Percentiles rank a stretch among this genome's conserved stretches.
Evolutionary conservation across 2,797 vertebrate species (phyloP).

Genomic region (Cynodonichthys magdalenae): DNA sequence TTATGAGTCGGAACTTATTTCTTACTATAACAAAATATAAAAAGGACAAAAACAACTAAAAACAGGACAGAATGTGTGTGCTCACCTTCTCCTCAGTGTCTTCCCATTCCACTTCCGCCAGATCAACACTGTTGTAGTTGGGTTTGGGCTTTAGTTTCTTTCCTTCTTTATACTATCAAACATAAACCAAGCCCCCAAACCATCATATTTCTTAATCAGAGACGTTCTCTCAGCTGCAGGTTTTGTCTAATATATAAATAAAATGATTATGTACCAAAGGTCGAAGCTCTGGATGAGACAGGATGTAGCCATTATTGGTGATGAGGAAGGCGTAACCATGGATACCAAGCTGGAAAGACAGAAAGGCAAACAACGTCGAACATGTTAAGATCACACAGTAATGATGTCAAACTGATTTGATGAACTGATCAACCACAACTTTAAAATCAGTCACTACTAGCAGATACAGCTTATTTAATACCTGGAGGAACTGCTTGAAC

Average conservation of each 20-base stretch:
- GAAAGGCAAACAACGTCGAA: background rate
- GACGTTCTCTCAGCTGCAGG: background rate
- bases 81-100: slow-evolving; percentile 90
- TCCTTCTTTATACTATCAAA: slow-evolving; percentile 92
- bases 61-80: slow-evolving; percentile 21
- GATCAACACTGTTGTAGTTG: slow-evolving; percentile 96
- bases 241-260: background rate
- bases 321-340: slow-evolving; percentile 95
- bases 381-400: background rate
- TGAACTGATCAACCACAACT: background rate
- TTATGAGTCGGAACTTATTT: background rate
- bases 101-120: slow-evolving; percentile 96
- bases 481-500: background rate
- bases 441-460: background rate
- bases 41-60: background rate
- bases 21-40: background rate
- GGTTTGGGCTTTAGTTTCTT: slow-evolving; percentile 93
- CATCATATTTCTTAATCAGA: too few species aligned
- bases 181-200: slow-evolving; percentile 10
- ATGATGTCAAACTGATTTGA: too few species aligned
- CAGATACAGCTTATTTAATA: background rate
- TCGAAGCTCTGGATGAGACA: slow-evolving; percentile 94
- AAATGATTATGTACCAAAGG: slow-evolving; percentile 84
- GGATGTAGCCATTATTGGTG: slow-evolving; percentile 97
- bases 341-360: slow-evolving; percentile 86